phyloP scores from a whole-genome alignment of 2,113 vertebrate genomes.

The Hemichromis elongatus region DNA sequence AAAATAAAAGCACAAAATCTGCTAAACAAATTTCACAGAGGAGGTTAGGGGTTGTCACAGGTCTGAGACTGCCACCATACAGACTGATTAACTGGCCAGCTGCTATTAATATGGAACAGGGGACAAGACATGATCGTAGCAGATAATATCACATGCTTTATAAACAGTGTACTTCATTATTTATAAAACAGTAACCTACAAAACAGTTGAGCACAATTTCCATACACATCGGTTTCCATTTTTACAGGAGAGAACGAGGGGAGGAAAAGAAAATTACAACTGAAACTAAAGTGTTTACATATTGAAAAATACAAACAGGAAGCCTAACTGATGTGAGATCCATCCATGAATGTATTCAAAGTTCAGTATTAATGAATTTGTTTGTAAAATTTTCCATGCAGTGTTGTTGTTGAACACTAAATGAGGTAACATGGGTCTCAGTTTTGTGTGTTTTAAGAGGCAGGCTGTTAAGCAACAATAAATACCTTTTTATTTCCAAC shows the following conservation, averaged over 20 bases:
- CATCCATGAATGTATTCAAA: not conserved
- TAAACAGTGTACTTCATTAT: slow-evolving; percentile 54
- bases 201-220: slow-evolving; percentile 52
- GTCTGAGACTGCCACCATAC: not conserved
- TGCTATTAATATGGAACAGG: not conserved
- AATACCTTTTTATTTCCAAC: not conserved
- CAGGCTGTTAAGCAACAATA: not conserved
- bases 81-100: not conserved
- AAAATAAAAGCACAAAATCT: not conserved
- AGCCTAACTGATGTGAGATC: not conserved
- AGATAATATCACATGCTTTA: slow-evolving; percentile 53
- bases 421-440: not conserved
- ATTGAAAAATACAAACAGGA: slow-evolving; percentile 11
- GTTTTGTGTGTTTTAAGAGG: not conserved
- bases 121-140: slow-evolving; percentile 15
- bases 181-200: slow-evolving; percentile 61
- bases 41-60: not conserved
- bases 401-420: not conserved
- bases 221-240: slow-evolving; percentile 40
- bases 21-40: slow-evolving; percentile 35
- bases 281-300: not conserved
- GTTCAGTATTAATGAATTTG: not conserved
- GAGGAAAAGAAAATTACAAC: slow-evolving; percentile 2
- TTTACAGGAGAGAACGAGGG: slow-evolving; percentile 26
- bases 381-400: not conserved